Conservation (phyloP, 2,888 invertebrate genomes). For the Cataglyphis livida region DNA sequence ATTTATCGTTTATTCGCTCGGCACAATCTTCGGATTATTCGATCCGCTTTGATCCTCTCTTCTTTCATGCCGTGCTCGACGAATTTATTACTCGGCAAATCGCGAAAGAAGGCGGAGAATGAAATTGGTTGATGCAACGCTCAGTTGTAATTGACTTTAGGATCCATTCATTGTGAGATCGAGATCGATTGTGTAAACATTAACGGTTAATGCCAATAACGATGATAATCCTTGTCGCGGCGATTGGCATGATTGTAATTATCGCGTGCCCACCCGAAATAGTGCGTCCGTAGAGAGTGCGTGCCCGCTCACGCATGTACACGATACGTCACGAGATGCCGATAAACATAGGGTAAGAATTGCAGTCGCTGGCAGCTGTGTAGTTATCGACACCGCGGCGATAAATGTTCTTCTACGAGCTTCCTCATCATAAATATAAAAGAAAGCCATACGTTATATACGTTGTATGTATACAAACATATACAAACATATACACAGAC, state of each 20-base stretch:
- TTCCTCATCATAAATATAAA: slow-evolving; percentile 2
- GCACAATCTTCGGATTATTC: not conserved
- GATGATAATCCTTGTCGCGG: slow-evolving; percentile 33
- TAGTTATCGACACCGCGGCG: slow-evolving; percentile 51
- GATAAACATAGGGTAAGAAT: slow-evolving; percentile 77
- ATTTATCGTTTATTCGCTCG: slow-evolving; percentile 29
- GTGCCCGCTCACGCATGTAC: slow-evolving; percentile 36
- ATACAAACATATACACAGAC: not conserved
- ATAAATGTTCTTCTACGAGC: not conserved
- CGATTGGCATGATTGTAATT: slow-evolving; percentile 55
- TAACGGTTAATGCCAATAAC: slow-evolving; percentile 66
- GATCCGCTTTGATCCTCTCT: not conserved
- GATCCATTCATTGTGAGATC: slow-evolving; percentile 68
- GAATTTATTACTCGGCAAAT: slow-evolving; percentile 64
- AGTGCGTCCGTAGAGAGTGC: slow-evolving; percentile 44
- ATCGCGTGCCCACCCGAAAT: slow-evolving; percentile 59
- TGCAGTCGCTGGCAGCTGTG: slow-evolving; percentile 45
- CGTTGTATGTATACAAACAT: no score
- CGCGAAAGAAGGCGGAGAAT: slow-evolving; percentile 53
- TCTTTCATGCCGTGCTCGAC: not conserved
- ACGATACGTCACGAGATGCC: slow-evolving; percentile 27
- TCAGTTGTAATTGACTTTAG: slow-evolving; percentile 70
- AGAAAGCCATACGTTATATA: not conserved
- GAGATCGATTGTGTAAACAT: slow-evolving; percentile 68
- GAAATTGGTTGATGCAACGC: slow-evolving; percentile 17